phyloP scores from a whole-genome alignment of 1,140 invertebrate genomes.

The Diachasmimorpha longicaudata region DNA sequence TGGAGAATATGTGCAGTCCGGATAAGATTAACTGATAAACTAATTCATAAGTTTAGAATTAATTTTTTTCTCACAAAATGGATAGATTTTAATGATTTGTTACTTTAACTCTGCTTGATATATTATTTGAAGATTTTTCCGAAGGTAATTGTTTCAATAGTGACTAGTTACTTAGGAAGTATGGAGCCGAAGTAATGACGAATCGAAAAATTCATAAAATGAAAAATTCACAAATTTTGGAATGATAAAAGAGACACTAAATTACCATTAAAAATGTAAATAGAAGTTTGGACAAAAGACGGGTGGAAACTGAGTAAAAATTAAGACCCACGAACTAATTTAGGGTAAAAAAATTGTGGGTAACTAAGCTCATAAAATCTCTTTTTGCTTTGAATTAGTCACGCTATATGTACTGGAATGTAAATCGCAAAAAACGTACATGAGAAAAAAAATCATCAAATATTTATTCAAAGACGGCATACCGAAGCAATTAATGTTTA shows the following conservation, averaged over 20 bases:
- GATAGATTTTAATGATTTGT: neutral
- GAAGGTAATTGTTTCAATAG: neutral
- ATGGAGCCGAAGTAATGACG: neutral
- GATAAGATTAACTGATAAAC: slow-evolving; percentile 11
- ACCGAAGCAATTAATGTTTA: slow-evolving; percentile 43
- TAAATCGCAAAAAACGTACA: slow-evolving; percentile 4
- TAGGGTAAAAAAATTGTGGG: neutral
- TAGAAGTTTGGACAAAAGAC: neutral
- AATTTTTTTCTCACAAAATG: neutral
- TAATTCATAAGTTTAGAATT: neutral
- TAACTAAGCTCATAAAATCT: neutral
- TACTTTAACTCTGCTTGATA: neutral
- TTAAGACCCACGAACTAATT: neutral
- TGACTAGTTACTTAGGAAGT: neutral
- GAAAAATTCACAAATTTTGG: neutral
- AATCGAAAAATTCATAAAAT: neutral
- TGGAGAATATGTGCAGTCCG: neutral
- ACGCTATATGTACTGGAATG: slow-evolving; percentile 10
- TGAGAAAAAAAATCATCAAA: slow-evolving; percentile 24
- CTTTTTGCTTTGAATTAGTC: slow-evolving; percentile 27
- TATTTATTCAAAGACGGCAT: slow-evolving; percentile 44
- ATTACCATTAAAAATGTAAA: neutral
- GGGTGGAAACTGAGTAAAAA: neutral
- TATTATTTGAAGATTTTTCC: neutral
- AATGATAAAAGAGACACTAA: neutral